Conservation (phyloP, 2,113 vertebrate species). For the Proterorhinus semilunaris region DNA sequence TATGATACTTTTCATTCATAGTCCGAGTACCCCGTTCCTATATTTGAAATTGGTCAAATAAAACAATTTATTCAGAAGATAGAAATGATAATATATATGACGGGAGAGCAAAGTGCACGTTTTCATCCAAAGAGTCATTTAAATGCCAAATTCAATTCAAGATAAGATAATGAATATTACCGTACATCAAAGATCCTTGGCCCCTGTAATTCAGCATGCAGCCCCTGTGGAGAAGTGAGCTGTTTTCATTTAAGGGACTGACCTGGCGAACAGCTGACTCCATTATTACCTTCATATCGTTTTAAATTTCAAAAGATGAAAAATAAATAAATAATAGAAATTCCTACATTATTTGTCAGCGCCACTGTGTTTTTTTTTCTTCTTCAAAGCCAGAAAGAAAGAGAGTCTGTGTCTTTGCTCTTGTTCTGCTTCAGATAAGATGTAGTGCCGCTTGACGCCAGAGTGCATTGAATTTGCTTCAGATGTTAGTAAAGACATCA, state of each 20-base stretch:
- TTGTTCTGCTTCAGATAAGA: constrained; percentile 62
- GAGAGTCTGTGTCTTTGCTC: constrained; percentile 41
- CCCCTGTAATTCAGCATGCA: constrained; percentile 39
- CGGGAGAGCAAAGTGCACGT: neutral
- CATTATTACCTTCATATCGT: constrained; percentile 24
- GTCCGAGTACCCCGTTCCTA: no score
- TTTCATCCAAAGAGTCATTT: neutral
- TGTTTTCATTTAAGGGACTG: constrained; percentile 44
- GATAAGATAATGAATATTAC: constrained; percentile 17
- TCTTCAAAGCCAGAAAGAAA: constrained; percentile 53
- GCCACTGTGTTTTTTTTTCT: constrained; percentile 50
- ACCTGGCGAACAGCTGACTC: constrained; percentile 33
- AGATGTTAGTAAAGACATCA: constrained; percentile 71
- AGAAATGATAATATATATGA: no score
- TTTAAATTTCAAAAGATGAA: constrained; percentile 18
- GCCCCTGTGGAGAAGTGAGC: constrained; percentile 21
- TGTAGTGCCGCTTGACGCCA: constrained; percentile 37
- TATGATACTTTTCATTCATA: no score
- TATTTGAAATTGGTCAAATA: no score
- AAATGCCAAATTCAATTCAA: neutral
- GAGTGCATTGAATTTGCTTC: constrained; percentile 40
- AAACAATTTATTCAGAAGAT: no score
- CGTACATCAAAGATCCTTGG: constrained; percentile 36
- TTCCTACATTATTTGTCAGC: constrained; percentile 32
- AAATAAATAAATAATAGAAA: neutral